A percentile compares a stretch with the other conserved stretches of the same genome.
phyloP scores from a whole-genome alignment of 2,113 vertebrate genomes.

The Micronycteris hirsuta region DNA sequence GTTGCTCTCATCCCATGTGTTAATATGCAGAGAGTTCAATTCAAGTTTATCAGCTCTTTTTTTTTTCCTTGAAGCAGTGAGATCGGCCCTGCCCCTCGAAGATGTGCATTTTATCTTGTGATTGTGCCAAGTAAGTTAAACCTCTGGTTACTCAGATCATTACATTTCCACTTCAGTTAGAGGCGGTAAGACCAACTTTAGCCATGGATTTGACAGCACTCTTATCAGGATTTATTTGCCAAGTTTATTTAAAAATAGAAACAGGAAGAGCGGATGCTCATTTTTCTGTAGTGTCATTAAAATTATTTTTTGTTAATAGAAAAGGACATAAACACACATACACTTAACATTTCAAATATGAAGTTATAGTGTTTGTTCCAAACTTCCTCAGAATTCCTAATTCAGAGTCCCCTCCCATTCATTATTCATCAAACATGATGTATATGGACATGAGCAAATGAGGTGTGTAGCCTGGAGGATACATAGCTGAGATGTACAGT shows the following conservation, averaged over 20 bases:
- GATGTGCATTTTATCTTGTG: neutral
- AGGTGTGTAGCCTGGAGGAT: fast-evolving
- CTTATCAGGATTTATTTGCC: neutral
- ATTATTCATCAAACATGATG: fast-evolving
- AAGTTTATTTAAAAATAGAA: neutral
- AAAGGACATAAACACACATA: fast-evolving
- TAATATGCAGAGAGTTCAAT: neutral
- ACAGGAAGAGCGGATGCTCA: neutral
- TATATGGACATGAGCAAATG: fast-evolving
- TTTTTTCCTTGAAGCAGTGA: neutral
- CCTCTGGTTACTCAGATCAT: neutral
- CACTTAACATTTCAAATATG: neutral
- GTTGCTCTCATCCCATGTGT: fast-evolving
- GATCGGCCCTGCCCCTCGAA: neutral
- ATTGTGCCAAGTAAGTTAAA: neutral
- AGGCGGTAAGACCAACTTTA: neutral
- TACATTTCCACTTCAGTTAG: neutral
- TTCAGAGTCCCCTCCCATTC: fast-evolving
- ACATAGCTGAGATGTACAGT: fast-evolving
- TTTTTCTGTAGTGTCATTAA: neutral
- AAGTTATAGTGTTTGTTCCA: neutral
- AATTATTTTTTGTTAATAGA: neutral
- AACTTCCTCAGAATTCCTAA: neutral
- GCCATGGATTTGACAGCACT: neutral
- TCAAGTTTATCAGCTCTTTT: neutral